Evolutionary conservation across 1,140 invertebrate species (phyloP).

Genomic region (Bathynomus jamesi): DNA sequence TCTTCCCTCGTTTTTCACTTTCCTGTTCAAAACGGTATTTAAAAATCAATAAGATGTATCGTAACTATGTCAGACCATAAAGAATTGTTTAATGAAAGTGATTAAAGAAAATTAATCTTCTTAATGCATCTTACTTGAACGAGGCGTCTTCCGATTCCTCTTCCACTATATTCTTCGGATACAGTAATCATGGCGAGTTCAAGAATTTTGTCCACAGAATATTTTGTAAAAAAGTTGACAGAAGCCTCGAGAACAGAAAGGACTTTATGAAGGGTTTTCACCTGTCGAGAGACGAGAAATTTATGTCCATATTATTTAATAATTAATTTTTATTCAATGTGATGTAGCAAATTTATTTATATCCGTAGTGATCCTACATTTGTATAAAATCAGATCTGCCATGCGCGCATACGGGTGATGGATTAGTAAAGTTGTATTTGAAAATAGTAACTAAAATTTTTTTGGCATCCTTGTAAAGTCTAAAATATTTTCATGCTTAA

Average conservation of each 20-base stretch:
- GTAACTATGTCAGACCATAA: not conserved
- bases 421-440: no score
- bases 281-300: conserved; percentile 16
- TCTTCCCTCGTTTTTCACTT: conserved; percentile 16
- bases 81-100: not conserved
- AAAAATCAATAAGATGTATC: no score
- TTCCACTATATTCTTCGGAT: conserved; percentile 20
- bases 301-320: no score
- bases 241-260: conserved; percentile 29
- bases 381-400: no score
- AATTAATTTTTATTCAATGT: no score
- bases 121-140: conserved; percentile 25
- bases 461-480: no score
- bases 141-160: conserved; percentile 24
- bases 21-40: not conserved
- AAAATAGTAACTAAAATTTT: no score
- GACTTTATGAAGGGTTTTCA: conserved; percentile 34
- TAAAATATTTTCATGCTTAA: no score
- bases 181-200: conserved; percentile 36
- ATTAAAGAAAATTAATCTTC: not conserved
- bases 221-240: conserved; percentile 28
- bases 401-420: no score
- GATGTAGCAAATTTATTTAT: no score
- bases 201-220: conserved; percentile 26
- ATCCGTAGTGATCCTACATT: no score